Base-by-base conservation (phyloP, 2,888 invertebrate genomes). In the Unio pictorum region DNA sequence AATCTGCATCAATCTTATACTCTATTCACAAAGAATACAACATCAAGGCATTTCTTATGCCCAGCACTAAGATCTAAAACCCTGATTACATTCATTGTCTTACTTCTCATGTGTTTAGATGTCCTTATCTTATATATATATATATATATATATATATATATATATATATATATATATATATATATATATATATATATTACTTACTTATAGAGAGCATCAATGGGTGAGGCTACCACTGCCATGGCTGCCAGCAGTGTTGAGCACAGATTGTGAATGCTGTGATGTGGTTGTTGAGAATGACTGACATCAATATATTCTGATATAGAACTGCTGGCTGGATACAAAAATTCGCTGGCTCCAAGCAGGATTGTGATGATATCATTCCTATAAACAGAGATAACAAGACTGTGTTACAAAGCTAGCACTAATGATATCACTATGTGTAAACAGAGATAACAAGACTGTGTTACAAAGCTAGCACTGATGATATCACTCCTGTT, bases 181-280 rank as follows among this genome's bases (percentile, higher is more conserved):
- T 5, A 30, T 5, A 30, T 5, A 30, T 5, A 30, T 6, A 30
- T 6, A 30, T 6, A 11, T 8, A 1, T 6, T 45, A 3, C 81
- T 78, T 75, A 87, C 88, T 84, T 88, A 82, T 87, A 87, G 1
- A 89, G 68, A 23, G 69, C 68, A 11, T 87, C 87, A 20, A 89
- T 69, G 0, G 88, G 88, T 28, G 86, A 80, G 18, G 81, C 71
- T 20, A 87, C 81, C 0, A 89, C 79, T 63, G 87, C 84, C 72
- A 88, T 69, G 54, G 81, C 72, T 20, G 87, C 80, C 74, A 89
- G 72, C 17, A 89, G 81, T 54, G 80, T 84, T 55, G 82, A 83
- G 73, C 88, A 87, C 34, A 82, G 77, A 76, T 87, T 88, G 78
- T 89, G 89, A 67, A 89, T 84, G 72, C 78, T 79, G 77, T 85